A percentile compares a stretch with the other conserved stretches of the same genome.
phyloP scores from a whole-genome alignment of 1,140 invertebrate species.

The Pantala flavescens region DNA sequence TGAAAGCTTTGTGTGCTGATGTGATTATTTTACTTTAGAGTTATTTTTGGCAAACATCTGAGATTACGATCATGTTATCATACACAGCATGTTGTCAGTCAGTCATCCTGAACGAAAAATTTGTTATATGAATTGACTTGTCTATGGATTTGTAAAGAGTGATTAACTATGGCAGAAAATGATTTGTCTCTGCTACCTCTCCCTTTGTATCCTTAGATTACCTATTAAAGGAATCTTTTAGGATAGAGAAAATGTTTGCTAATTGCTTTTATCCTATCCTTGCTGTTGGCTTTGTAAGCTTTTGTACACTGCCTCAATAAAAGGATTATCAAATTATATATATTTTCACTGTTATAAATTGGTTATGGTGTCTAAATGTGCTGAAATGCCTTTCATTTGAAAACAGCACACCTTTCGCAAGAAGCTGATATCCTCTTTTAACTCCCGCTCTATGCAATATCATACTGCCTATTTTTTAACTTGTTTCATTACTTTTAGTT shows the following conservation, averaged over 20 bases:
- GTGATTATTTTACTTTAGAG: not conserved
- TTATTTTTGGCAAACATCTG: not conserved
- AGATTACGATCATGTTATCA: not conserved
- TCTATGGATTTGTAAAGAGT: not conserved
- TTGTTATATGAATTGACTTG: not conserved
- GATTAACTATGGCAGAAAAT: not conserved
- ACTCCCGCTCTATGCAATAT: no score
- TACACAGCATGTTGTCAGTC: not conserved
- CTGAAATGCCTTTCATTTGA: no score
- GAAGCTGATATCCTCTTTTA: no score
- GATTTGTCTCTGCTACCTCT: not conserved
- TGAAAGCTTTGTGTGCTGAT: not conserved
- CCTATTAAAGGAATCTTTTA: not conserved
- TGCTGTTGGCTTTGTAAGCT: not conserved
- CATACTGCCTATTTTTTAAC: no score
- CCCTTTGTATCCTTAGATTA: constrained; percentile 1
- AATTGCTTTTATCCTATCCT: not conserved
- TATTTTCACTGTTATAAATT: no score
- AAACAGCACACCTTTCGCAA: no score
- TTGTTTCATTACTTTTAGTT: no score
- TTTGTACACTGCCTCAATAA: constrained; percentile 3
- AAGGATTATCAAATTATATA: not conserved
- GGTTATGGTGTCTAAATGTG: no score
- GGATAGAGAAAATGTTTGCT: not conserved
- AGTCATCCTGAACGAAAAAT: not conserved